Evolutionary conservation across 2,888 invertebrate genomes (phyloP).

Genomic region (Leptinotarsa peninsularis): DNA sequence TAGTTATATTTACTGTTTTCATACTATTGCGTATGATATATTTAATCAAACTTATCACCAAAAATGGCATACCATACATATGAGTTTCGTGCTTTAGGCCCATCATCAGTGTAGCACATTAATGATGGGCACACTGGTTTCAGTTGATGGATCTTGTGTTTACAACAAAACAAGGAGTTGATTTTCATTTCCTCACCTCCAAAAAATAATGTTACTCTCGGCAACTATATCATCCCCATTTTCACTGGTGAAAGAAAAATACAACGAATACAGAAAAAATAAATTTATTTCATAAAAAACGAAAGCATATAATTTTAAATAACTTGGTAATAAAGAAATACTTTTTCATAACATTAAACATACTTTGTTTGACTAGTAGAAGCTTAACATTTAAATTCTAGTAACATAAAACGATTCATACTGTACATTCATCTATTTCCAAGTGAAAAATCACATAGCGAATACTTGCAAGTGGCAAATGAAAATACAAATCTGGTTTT

Average conservation of each 20-base stretch:
- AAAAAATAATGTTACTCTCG: too few relatives aligned
- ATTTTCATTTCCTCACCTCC: too few relatives aligned
- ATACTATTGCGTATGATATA: too few relatives aligned
- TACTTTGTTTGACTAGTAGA: slow-evolving; percentile 63
- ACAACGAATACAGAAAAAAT: slow-evolving; percentile 59
- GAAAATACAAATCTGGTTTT: slow-evolving; percentile 37
- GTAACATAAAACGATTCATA: slow-evolving; percentile 61
- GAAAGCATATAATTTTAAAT: slow-evolving; percentile 61
- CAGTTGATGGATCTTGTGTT: too few relatives aligned
- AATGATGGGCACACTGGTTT: too few relatives aligned
- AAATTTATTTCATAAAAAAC: slow-evolving; percentile 65
- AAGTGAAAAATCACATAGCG: slow-evolving; percentile 62
- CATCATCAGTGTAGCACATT: too few relatives aligned
- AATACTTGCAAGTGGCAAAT: slow-evolving; percentile 57
- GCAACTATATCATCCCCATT: too few relatives aligned
- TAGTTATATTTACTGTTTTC: too few relatives aligned
- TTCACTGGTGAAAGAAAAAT: neutral
- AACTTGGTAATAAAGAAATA: slow-evolving; percentile 63
- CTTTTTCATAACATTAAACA: slow-evolving; percentile 61
- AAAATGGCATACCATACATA: too few relatives aligned
- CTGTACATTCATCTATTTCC: slow-evolving; percentile 58
- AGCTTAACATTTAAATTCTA: slow-evolving; percentile 62
- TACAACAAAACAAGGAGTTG: too few relatives aligned
- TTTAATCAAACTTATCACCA: too few relatives aligned
- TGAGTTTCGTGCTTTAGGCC: too few relatives aligned